A percentile compares a stretch with the other conserved stretches of the same genome.
These are phyloP conservation scores for Epistrophe grossulariae DNA, from an alignment of 2,888 invertebrate genomes.

Conservation along the genomic window DNA sequence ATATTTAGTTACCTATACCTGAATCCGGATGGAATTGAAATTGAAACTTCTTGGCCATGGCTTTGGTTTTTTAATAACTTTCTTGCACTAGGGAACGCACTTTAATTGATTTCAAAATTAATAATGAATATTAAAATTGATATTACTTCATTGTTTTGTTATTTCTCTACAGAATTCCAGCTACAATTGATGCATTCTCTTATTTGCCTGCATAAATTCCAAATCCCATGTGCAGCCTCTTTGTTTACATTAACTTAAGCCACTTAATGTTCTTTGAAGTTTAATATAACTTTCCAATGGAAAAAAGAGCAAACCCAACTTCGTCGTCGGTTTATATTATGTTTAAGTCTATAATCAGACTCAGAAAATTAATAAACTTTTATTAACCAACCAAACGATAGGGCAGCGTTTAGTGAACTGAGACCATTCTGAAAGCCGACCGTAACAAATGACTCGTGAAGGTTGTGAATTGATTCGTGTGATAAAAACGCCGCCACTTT, in stretches of 20 bases:
- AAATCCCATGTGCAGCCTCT: slow-evolving; percentile 32
- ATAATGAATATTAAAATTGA: neutral
- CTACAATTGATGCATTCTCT: neutral
- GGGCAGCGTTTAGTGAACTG: slow-evolving; percentile 51
- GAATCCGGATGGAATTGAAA: slow-evolving; percentile 38
- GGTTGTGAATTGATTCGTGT: slow-evolving; percentile 31
- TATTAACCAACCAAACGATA: slow-evolving; percentile 33
- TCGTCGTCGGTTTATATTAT: neutral
- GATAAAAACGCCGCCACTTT: slow-evolving; percentile 1
- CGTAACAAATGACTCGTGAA: slow-evolving; percentile 45
- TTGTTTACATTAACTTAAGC: slow-evolving; percentile 47
- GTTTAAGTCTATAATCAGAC: slow-evolving; percentile 12
- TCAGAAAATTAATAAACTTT: neutral
- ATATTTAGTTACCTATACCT: slow-evolving; percentile 28
- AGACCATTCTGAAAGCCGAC: slow-evolving; percentile 40
- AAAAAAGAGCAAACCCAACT: slow-evolving; percentile 16
- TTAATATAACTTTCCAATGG: slow-evolving; percentile 37
- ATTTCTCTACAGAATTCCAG: neutral
- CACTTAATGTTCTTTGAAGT: slow-evolving; percentile 40
- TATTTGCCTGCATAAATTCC: neutral
- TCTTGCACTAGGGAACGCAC: neutral
- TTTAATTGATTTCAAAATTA: slow-evolving; percentile 2
- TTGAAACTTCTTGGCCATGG: slow-evolving; percentile 48
- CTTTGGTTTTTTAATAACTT: neutral
- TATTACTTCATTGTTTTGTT: slow-evolving; percentile 13